Base-by-base conservation (phyloP, 2,888 invertebrate genomes). In the Macaria liturata region DNA sequence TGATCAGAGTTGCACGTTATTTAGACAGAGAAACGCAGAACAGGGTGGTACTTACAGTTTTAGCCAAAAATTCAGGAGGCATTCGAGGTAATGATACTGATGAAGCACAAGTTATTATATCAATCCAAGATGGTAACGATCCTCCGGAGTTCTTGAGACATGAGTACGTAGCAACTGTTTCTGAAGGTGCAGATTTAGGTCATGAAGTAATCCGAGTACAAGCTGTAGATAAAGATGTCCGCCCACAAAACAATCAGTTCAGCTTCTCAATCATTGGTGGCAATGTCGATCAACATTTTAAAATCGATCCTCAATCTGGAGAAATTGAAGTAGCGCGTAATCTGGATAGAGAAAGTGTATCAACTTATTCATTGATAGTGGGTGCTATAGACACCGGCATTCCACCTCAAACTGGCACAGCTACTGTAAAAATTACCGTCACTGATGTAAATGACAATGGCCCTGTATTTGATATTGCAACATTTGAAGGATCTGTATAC, bases 101-200 rank as follows among this genome's bases (percentile, higher is more conserved):
- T 78, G 98, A 97, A 86, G 98, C 98, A 3, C 97, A 97, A 86
- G 97, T 99, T 0, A 96, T 97, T 49, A 96, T 99, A 63, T 96
- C 97, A 0, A 97, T 99, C 64, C 97, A 98, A 88, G 98, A 98
- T 82, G 98, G 98, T 30, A 98, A 98, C 79, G 98, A 98, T 89
- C 98, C 98, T 0, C 98, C 98, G 0, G 97, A 97, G 80, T 99
- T 99, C 80, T 84, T 95, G n/a, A 94, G 95, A 72, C 93, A 93
- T 49, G 80, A 94, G 30, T 98, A 98, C 80, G 95, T 96, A 74
- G 94, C 96, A 0, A 94, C 93, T 61, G 93, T 98, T 31, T 95
- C 96, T 0, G 98, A 99, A 91, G 97, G 96, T 30, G 95, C 95
- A 0, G 74, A 85, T 0, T 84, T 95, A 7, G 98, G 97, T 0